Conservation (phyloP, 2,888 invertebrate genomes). For the Agrotis clavis region DNA sequence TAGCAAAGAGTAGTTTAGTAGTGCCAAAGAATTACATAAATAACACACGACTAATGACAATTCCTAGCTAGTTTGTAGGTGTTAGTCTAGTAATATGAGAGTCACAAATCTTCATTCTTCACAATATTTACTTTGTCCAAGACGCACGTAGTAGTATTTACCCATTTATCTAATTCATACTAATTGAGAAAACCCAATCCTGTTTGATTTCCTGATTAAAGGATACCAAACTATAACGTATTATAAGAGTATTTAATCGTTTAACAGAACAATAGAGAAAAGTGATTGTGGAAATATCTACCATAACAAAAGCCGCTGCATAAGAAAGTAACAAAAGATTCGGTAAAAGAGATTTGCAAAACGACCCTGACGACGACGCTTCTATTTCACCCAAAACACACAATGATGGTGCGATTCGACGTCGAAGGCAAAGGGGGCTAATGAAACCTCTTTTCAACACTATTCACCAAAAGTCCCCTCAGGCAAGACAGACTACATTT, state of each 20-base stretch:
- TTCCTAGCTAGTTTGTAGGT: conserved; percentile 23
- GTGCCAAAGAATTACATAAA: conserved; percentile 52
- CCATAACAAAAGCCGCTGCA: conserved; percentile 41
- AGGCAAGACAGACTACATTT: conserved; percentile 7
- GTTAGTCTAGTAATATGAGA: conserved; percentile 17
- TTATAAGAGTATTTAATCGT: conserved; percentile 23
- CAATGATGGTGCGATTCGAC: conserved; percentile 60
- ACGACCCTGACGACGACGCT: conserved; percentile 55
- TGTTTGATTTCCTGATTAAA: conserved; percentile 19
- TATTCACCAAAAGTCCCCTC: conserved; percentile 7
- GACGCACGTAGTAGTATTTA: conserved; percentile 21
- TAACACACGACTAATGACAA: conserved; percentile 39
- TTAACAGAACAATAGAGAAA: conserved; percentile 30
- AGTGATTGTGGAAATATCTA: conserved; percentile 27
- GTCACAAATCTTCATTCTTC: not conserved
- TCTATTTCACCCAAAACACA: conserved; percentile 61
- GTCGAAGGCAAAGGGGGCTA: conserved; percentile 66
- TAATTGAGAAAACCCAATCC: not conserved
- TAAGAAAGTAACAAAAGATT: conserved; percentile 55
- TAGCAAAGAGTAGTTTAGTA: conserved; percentile 28
- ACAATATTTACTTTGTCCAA: conserved; percentile 24
- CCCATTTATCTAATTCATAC: not conserved
- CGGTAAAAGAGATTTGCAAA: conserved; percentile 56
- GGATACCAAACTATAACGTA: not conserved
- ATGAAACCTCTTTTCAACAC: conserved; percentile 53